Percentiles rank a stretch among this genome's conserved stretches.
Evolutionary conservation across 2,888 invertebrate species (phyloP).

Genomic region (Scelioninae gen. 1): DNA sequence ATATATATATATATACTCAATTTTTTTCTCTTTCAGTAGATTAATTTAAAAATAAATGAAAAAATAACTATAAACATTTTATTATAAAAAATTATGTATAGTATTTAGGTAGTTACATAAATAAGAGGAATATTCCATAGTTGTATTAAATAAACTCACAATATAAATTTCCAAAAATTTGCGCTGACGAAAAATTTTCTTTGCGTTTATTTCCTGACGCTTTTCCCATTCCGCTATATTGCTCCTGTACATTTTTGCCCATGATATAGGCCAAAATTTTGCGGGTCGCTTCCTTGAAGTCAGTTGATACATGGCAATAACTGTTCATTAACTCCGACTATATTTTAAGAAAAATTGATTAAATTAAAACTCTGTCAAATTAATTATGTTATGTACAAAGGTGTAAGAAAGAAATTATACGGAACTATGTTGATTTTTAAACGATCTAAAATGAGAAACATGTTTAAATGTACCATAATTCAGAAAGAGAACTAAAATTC

Average conservation of each 20-base stretch:
- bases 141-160: constrained; percentile 18
- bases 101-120: too few species aligned
- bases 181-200: constrained; percentile 24
- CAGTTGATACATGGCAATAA: constrained; percentile 5
- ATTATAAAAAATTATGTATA: too few species aligned
- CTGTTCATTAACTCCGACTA: constrained; percentile 23
- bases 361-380: background rate
- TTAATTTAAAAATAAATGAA: too few species aligned
- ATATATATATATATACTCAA: too few species aligned
- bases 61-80: too few species aligned
- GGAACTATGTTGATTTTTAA: too few species aligned
- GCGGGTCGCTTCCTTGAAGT: constrained; percentile 40
- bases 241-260: constrained; percentile 11
- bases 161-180: constrained; percentile 1
- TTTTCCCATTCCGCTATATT: constrained; percentile 19
- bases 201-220: constrained; percentile 3
- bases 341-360: constrained; percentile 10
- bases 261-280: constrained; percentile 28
- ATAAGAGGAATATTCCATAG: too few species aligned
- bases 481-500: constrained; percentile 3
- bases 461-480: too few species aligned
- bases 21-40: too few species aligned
- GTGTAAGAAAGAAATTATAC: background rate
- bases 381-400: background rate
- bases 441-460: too few species aligned